Evolutionary conservation across 2,113 vertebrate species (phyloP).

Genomic region (Cyprinus carpio): DNA sequence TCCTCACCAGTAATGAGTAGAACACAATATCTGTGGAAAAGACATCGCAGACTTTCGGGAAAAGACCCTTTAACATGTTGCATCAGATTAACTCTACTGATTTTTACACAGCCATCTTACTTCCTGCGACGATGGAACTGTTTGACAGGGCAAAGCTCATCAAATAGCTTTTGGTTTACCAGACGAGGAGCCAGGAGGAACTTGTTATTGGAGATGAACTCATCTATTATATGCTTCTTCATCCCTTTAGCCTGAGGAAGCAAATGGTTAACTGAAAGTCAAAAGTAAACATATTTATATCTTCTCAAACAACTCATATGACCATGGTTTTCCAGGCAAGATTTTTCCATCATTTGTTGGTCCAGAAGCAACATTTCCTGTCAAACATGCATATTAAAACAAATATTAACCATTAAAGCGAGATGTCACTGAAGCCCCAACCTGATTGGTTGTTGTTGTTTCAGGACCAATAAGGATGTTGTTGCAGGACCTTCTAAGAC

Average conservation of each 20-base stretch:
- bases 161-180: conserved; percentile 91
- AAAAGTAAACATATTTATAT: neutral
- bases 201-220: conserved; percentile 93
- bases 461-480: too few relatives aligned
- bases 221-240: conserved; percentile 92
- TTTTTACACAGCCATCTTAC: conserved; percentile 71
- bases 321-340: too few relatives aligned
- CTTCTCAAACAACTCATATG: neutral
- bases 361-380: too few relatives aligned
- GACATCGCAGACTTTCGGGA: neutral
- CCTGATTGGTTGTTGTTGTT: too few relatives aligned
- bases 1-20: conserved; percentile 84
- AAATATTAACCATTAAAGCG: too few relatives aligned
- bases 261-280: conserved; percentile 5
- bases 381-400: too few relatives aligned
- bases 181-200: conserved; percentile 88
- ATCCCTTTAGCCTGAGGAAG: conserved; percentile 85
- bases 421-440: too few relatives aligned
- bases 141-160: conserved; percentile 92
- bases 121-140: conserved; percentile 93
- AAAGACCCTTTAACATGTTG: neutral
- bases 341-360: too few relatives aligned
- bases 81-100: neutral
- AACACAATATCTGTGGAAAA: conserved; percentile 83
- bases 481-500: too few relatives aligned